Evolutionary conservation across 1,140 invertebrate genomes (phyloP).

Genomic region (Meloidogyne hapla): DNA sequence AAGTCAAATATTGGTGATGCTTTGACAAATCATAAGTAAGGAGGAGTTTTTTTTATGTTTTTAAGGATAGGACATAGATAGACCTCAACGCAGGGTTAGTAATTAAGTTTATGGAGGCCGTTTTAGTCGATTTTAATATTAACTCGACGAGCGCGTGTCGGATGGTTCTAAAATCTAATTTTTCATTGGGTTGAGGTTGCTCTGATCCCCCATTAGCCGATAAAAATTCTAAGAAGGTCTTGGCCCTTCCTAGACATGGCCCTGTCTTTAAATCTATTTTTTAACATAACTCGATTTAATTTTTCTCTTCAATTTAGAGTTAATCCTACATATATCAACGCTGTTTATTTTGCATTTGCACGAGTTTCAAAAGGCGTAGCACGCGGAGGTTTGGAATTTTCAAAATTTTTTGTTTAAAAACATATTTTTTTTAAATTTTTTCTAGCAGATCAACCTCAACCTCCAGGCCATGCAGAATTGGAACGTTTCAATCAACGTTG

Average conservation of each 20-base stretch:
- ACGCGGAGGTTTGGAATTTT: neutral
- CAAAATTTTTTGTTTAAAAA: neutral
- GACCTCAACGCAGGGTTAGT: no score
- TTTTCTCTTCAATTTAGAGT: neutral
- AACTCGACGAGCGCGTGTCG: no score
- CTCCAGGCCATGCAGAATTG: slow-evolving; percentile 15
- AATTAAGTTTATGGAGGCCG: no score
- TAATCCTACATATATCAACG: slow-evolving; percentile 13
- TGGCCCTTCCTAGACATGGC: no score
- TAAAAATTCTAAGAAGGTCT: no score
- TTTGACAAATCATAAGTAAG: neutral
- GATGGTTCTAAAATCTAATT: no score
- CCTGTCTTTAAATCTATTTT: no score
- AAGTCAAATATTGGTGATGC: slow-evolving; percentile 12
- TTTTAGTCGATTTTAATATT: no score
- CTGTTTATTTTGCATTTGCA: slow-evolving; percentile 19
- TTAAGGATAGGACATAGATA: neutral
- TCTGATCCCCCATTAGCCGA: no score
- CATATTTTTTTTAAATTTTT: neutral
- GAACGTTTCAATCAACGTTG: slow-evolving; percentile 25
- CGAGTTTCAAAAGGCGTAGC: slow-evolving; percentile 18
- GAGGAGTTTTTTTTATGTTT: neutral
- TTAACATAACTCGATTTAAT: no score
- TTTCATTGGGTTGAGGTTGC: no score
- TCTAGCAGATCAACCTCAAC: neutral